Conservation (phyloP, 2,797 vertebrate genomes). For the Lutjanus campechanus region DNA sequence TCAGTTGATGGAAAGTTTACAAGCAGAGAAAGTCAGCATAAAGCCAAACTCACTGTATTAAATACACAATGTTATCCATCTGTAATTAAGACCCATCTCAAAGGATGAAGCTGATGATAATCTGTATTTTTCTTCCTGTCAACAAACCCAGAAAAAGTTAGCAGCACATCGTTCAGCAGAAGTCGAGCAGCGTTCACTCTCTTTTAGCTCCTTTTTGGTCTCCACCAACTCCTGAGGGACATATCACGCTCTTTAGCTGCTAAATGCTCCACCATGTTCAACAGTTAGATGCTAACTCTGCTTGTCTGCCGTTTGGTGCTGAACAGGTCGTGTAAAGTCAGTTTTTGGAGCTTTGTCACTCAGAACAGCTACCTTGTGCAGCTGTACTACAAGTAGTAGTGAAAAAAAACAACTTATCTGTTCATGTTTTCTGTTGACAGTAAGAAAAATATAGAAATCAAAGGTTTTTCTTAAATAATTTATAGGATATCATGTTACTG, state of each 20-base stretch:
- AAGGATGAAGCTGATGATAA: not conserved
- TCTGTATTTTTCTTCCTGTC: conserved; percentile 8
- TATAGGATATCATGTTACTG: conserved; percentile 40
- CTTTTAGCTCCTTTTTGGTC: too few relatives aligned
- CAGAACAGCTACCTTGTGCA: too few relatives aligned
- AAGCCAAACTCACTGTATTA: conserved; percentile 13
- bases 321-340: too few relatives aligned
- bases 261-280: too few relatives aligned
- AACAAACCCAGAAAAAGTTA: conserved; percentile 6
- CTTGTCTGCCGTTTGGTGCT: too few relatives aligned
- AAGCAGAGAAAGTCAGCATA: conserved; percentile 28
- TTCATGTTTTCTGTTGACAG: conserved; percentile 4
- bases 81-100: conserved; percentile 2
- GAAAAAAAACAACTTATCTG: not conserved
- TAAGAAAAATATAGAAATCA: not conserved
- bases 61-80: not conserved
- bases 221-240: too few relatives aligned
- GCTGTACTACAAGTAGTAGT: too few relatives aligned
- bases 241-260: too few relatives aligned
- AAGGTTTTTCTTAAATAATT: too few relatives aligned
- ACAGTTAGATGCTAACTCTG: too few relatives aligned
- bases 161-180: not conserved
- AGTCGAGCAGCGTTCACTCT: not conserved
- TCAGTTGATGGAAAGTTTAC: conserved; percentile 45
- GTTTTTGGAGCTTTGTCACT: too few relatives aligned